Percentiles rank a stretch among this genome's conserved stretches.
Evolutionary conservation across 2,888 invertebrate species (phyloP).

Genomic region (Drosophila paranaensis): DNA sequence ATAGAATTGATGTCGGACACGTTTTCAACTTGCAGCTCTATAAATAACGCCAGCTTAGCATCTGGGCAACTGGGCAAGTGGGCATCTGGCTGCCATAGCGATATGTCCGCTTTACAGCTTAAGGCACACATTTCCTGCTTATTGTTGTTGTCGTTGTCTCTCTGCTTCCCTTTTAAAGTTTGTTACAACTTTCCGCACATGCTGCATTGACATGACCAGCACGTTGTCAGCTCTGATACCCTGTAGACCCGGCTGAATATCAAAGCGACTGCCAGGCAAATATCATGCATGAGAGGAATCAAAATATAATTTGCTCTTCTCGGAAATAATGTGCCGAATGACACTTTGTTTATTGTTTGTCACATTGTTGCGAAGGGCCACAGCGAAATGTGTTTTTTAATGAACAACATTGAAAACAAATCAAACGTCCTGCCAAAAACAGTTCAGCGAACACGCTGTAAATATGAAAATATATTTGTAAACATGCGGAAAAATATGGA

Average conservation of each 20-base stretch:
- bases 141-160: constrained; percentile 4
- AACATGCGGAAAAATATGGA: background rate
- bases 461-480: background rate
- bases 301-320: constrained; percentile 6
- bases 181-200: constrained; percentile 35
- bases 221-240: constrained; percentile 32
- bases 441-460: background rate
- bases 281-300: background rate
- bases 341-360: constrained; percentile 1
- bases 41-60: constrained; percentile 43
- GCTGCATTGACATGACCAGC: constrained; percentile 37
- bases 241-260: background rate
- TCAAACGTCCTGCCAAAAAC: constrained; percentile 2
- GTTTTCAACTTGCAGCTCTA: constrained; percentile 29
- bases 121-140: constrained; percentile 19
- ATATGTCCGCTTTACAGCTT: constrained; percentile 21
- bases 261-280: background rate
- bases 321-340: constrained; percentile 1
- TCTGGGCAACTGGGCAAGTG: background rate
- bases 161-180: constrained; percentile 30
- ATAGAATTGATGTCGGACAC: constrained; percentile 50
- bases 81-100: constrained; percentile 29
- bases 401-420: constrained; percentile 3
- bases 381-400: background rate
- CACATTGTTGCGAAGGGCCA: background rate